Evolutionary conservation across 2,888 invertebrate genomes (phyloP), one percentile per base, ranked within the genome.

Genomic region (Griposia aprilina): DNA sequence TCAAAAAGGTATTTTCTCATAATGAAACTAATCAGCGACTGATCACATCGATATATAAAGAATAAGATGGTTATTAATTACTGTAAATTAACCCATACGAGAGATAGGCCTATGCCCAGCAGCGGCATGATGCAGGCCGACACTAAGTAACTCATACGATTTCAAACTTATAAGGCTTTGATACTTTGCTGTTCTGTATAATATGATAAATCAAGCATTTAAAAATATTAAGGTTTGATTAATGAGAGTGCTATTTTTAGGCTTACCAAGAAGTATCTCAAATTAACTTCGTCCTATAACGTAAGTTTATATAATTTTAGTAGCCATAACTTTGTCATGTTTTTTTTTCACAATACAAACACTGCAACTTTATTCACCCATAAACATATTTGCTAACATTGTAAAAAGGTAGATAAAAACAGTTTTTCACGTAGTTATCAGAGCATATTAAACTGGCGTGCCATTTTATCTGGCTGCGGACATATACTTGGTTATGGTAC

Each of bases 401-500:
- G 63, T 52, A 48, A 72, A 59, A 81, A 62, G 36, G 23, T 11
- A 80, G 74, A 80, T 74, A 74, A 59, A 59, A 15, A 36, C 55
- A 69, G 57, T 84, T 69, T 48, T 62, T 74, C 74, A 69, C 60
- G n/a, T 45, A 84, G 71, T 66, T 85, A 82, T 84, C 86, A 62
- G 71, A 17, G 66, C 63, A 74, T 63, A 74, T 85, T 81, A 85
- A 68, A 85, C 50, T 71, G 59, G 60, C 70, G 59, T 65, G 30
- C 73, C 73, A 72, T 83, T 83, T 85, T 77, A 83, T 85, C 82
- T 85, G 69, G 50, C 50, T 59, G 17, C 68, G 68, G 30, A 63
- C 57, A 57, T 57, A 59, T 81, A 82, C 68, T 45, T 67, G 63
- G 48, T n/a, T 48, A 60, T 60, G 50, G 59, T 75, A 72, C 23